phyloP scores from a whole-genome alignment of 2,797 vertebrate genomes.

The Taeniopygia guttata region DNA sequence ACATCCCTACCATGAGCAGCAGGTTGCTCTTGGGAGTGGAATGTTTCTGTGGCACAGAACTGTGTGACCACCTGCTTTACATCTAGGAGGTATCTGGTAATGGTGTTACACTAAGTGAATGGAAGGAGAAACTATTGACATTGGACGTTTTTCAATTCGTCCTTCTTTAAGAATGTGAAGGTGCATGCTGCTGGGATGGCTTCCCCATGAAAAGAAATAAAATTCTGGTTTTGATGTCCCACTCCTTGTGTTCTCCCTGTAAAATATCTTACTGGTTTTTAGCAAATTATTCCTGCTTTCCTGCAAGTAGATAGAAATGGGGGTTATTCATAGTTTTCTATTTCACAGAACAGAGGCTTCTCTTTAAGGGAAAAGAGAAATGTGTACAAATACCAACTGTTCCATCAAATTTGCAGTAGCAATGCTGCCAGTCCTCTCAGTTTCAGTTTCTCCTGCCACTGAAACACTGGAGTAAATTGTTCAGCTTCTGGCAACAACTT shows the following conservation, averaged over 20 bases:
- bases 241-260: background rate
- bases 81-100: background rate
- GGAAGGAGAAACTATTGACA: background rate
- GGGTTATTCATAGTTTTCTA: background rate
- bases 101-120: background rate
- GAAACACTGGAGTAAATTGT: background rate
- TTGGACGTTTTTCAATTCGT: background rate
- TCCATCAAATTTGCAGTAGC: background rate
- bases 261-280: background rate
- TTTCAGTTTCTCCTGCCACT: background rate
- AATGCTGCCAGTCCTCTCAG: background rate
- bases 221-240: background rate
- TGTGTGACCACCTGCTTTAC: background rate
- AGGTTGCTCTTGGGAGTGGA: background rate
- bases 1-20: accelerated
- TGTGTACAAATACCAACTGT: background rate
- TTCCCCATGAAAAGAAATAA: background rate
- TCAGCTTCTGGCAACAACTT: background rate
- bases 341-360: background rate
- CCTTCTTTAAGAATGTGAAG: background rate
- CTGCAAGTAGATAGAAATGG: background rate
- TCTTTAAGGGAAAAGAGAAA: background rate
- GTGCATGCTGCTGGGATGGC: background rate
- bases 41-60: background rate
- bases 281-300: background rate